These are phyloP conservation scores for Mythimna vitellina DNA, from an alignment of 2,888 invertebrate species.

Conservation along the genomic window DNA sequence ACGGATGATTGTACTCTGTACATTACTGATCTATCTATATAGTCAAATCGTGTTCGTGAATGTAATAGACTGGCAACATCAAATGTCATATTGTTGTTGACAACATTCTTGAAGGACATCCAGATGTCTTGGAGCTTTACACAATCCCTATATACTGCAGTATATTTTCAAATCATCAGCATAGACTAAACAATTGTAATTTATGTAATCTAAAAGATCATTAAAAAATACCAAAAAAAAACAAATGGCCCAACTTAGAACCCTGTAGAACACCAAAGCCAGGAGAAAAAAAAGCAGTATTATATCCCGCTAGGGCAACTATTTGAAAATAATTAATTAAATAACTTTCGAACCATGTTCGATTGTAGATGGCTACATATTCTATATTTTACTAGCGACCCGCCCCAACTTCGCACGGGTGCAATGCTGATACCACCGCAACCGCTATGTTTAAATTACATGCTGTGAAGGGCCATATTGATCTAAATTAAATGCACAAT, in stretches of 20 bases:
- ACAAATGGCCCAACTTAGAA: background rate
- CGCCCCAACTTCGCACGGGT: too few species aligned
- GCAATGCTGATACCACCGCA: too few species aligned
- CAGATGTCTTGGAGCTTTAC: background rate
- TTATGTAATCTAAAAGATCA: too few species aligned
- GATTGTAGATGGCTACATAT: too few species aligned
- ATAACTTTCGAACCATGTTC: background rate
- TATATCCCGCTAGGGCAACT: background rate
- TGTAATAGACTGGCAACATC: background rate
- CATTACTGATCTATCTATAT: conserved; percentile 2
- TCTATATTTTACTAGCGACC: too few species aligned
- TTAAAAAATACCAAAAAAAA: background rate
- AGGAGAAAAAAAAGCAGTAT: background rate
- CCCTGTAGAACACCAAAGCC: background rate
- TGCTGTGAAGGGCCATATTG: too few species aligned
- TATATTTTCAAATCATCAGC: too few species aligned
- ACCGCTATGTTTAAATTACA: too few species aligned
- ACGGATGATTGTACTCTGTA: background rate
- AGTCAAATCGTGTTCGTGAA: background rate
- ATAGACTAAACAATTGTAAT: too few species aligned
- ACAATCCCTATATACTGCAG: too few species aligned
- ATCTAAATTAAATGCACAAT: too few species aligned
- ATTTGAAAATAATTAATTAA: background rate
- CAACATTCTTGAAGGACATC: background rate
- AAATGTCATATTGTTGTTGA: background rate